Conservation (phyloP, 2,113 vertebrate genomes). For the Pituophis catenifer region DNA sequence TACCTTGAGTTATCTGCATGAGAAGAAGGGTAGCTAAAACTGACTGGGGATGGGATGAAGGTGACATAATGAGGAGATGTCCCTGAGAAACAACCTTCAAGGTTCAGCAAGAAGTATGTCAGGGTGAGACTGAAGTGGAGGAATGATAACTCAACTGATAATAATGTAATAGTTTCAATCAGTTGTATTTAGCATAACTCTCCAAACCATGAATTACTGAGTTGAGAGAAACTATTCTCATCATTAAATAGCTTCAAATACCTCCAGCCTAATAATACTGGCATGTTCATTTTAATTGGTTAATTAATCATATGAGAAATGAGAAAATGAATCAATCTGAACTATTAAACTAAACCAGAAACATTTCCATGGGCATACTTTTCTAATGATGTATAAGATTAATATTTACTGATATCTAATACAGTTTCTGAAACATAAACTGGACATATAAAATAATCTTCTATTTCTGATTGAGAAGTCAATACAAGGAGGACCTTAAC, state of each 20-base stretch:
- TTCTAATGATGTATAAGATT: slow-evolving; percentile 36
- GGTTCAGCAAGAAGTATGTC: not conserved
- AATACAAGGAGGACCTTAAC: slow-evolving; percentile 7
- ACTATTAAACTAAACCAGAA: slow-evolving; percentile 52
- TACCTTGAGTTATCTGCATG: not conserved
- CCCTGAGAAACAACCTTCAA: not conserved
- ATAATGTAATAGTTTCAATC: not conserved
- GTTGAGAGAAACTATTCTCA: slow-evolving; percentile 4
- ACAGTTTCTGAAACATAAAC: slow-evolving; percentile 36
- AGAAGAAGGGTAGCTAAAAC: not conserved
- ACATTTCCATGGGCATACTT: slow-evolving; percentile 52
- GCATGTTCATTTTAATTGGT: slow-evolving; percentile 10
- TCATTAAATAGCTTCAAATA: slow-evolving; percentile 14
- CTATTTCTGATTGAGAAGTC: slow-evolving; percentile 3
- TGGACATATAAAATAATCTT: slow-evolving; percentile 23
- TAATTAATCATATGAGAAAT: slow-evolving; percentile 3
- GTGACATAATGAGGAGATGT: not conserved
- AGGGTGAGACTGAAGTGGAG: not conserved
- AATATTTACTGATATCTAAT: slow-evolving; percentile 38
- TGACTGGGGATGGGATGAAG: not conserved
- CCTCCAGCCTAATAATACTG: not conserved
- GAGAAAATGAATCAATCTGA: not conserved
- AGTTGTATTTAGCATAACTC: not conserved
- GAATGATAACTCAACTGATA: not conserved
- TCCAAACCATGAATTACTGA: slow-evolving; percentile 1